Evolutionary conservation across 2,888 invertebrate genomes (phyloP), one percentile per base, ranked within the genome.

Genomic region (Cistogaster globosa): DNA sequence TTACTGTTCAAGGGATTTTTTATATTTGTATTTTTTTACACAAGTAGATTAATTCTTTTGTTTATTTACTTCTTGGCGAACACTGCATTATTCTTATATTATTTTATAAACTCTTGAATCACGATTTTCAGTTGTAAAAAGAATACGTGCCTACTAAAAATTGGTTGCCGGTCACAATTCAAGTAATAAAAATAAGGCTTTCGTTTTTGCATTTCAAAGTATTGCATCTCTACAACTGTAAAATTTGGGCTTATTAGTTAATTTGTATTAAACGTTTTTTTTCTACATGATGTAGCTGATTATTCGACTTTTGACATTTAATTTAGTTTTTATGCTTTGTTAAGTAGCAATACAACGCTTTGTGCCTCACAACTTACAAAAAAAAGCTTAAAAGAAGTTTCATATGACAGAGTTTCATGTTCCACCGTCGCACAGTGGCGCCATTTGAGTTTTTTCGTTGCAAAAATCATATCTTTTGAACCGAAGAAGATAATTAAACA

Each of bases 231-330:
- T 58, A 26, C 3, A 12, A n/a, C 7, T 62, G 20, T 51, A 55
- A 22, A 12, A 72, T 65, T 65, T 68, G 55, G 72, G 22, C 68
- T 74, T 68, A 84, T 81, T 84, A 69, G 84, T 62, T 63, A 63
- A 81, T 81, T 51, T 62, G 20, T 58, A 51, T 81, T 68, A 62
- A 77, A 68, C 72, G 74, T 18, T 42, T 36, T 36, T 2, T 12
- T n/a, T 60, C 51, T 22, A 22, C 22, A 53, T 55, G 55, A 62
- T 79, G 71, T 22, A 55, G 12, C 58, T 51, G 58, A 22, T 68
- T 62, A 14, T 42, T 20, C 57, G 26, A n/a, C 18, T 60, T 2
- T 9, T 48, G 60, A 11, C 48, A 45, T 45, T 45, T 45, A 12
- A 45, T 45, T 45, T 14, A 12, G 14, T 14, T 12, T 12, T 14